Base-by-base conservation (phyloP, 2,888 invertebrate genomes). In the Trichopria drosophilae region DNA sequence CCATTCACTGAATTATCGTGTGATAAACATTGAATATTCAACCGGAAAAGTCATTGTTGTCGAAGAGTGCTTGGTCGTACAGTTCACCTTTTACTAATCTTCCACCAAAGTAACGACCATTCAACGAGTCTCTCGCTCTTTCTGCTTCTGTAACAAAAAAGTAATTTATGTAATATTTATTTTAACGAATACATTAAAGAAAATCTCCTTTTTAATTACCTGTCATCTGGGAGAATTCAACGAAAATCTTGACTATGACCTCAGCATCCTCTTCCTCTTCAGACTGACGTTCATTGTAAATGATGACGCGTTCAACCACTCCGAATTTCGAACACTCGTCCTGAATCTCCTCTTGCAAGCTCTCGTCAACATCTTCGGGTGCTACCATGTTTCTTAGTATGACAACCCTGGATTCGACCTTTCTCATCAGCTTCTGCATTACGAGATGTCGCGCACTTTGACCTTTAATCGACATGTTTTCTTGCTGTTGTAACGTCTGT, bases 261-360 rank as follows among this genome's bases (percentile, higher is more conserved):
- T 90, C 87, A n/a, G 90, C 90, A 67, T 88, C 87, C 67, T 89
- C 88, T 64, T 85, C 85, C 62, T 90, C 90, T 76, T 96, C 96
- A 10, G 87, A 86, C 78, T 97, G 96, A 64, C 87, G 87, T 78
- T 97, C 97, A 76, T 96, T 95, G 78, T 96, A 96, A 71, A 96
- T 95, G 62, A 96, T 93, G 32, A 97, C 95, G 23, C 92, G 81
- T 69, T 90, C 88, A 28, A 97, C 96, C 37, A 79, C 79, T 50
- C 99, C 99, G 79, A 86, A 98, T 79, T 91, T 91, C 65, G 87
- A 86, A 78, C 98, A 97, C 75, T 97, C 94, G 65, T 96, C 96
- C 67, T 93, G 91, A 57, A 96, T 93, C 79, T 98, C 97, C 69
- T 90, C 93, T 73, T 98, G 93, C 39, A 98, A 80, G 51, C 87